Percentiles rank a stretch among this genome's conserved stretches.
Conservation (phyloP, 2,113 vertebrate species). For the Phoxinus phoxinus region DNA sequence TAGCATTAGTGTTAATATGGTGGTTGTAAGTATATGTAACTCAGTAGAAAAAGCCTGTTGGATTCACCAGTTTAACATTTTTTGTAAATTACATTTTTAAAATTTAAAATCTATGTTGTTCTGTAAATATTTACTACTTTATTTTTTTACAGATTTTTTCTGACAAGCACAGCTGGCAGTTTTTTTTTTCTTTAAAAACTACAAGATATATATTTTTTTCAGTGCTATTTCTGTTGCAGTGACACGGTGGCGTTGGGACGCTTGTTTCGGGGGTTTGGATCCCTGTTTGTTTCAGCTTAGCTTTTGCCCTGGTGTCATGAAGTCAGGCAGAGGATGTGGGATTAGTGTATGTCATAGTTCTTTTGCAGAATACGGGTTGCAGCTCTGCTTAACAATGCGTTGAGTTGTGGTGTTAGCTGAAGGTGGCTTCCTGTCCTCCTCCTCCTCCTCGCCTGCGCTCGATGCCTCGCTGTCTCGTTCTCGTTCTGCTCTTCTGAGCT, state of each 20-base stretch:
- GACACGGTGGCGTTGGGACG: not conserved
- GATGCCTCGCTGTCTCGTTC: conserved; percentile 28
- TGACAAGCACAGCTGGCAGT: too few relatives aligned
- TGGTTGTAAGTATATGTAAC: too few relatives aligned
- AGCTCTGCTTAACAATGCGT: conserved; percentile 1
- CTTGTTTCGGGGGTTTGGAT: not conserved
- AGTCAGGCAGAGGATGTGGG: conserved; percentile 30
- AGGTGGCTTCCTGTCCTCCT: conserved; percentile 53
- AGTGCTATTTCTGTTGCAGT: too few relatives aligned
- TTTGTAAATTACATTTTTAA: too few relatives aligned
- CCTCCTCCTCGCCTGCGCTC: conserved; percentile 1
- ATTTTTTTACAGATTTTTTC: too few relatives aligned
- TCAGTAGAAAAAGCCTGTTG: too few relatives aligned
- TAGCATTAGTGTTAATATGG: too few relatives aligned
- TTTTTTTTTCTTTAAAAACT: too few relatives aligned
- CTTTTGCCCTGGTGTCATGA: not conserved
- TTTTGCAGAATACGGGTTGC: conserved; percentile 6
- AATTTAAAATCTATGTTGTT: too few relatives aligned
- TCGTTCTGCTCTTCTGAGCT: not conserved
- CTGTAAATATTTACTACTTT: too few relatives aligned
- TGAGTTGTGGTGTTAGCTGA: conserved; percentile 40
- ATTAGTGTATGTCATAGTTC: not conserved
- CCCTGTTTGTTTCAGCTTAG: not conserved
- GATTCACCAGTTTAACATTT: too few relatives aligned
- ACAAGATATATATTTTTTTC: too few relatives aligned